Evolutionary conservation across 1,140 invertebrate species (phyloP).

Genomic region (Metopolophium dirhodum): DNA sequence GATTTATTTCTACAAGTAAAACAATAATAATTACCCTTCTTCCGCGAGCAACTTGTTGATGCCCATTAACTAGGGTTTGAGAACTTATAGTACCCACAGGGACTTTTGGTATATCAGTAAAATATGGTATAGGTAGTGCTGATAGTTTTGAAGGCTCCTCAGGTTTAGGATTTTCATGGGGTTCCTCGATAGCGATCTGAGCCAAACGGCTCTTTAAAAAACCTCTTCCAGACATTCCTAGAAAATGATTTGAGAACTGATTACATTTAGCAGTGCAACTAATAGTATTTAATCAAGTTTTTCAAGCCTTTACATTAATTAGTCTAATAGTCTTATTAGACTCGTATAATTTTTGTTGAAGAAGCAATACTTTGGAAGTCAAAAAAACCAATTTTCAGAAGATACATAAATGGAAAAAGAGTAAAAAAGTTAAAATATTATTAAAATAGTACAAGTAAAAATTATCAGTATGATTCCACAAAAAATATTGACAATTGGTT

Average conservation of each 20-base stretch:
- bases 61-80: neutral
- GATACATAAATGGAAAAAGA: too few relatives aligned
- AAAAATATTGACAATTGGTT: too few relatives aligned
- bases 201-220: conserved; percentile 31
- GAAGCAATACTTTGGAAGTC: too few relatives aligned
- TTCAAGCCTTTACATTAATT: too few relatives aligned
- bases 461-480: too few relatives aligned
- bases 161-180: neutral
- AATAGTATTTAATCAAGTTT: neutral
- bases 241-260: neutral
- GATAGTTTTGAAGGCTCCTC: neutral
- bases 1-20: neutral
- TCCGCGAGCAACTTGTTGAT: conserved; percentile 17
- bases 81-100: neutral
- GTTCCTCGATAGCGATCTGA: neutral
- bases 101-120: neutral
- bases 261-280: neutral
- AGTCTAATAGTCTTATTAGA: neutral
- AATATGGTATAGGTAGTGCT: neutral
- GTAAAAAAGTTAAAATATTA: neutral
- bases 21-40: conserved; percentile 36
- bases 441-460: neutral
- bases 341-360: neutral
- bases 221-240: conserved; percentile 44
- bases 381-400: too few relatives aligned